Evolutionary conservation across 2,113 vertebrate species (phyloP), one percentile per base, ranked within the genome.

Genomic region (Galbula dea): DNA sequence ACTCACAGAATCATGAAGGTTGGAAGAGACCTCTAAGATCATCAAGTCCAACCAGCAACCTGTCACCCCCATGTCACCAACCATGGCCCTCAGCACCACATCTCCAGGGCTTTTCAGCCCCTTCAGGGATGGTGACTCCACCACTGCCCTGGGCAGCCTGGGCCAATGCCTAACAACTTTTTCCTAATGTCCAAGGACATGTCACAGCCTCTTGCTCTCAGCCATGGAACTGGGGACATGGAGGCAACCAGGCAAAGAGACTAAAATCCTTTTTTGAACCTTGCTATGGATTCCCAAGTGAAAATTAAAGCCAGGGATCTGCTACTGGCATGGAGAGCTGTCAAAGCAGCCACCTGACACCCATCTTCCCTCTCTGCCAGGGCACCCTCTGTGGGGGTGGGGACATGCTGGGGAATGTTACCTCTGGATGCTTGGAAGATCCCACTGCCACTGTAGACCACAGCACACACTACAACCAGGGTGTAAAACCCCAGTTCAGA

Each of bases 401-500:
- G 16, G 32, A 19, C 6, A 43, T 0, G 37, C 4, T 2, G 29
- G 36, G 36, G 29, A 49, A 4, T 2, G 2, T 96, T 98, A 99
- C 99, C 98, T 97, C 97, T 94, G 32, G 99, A 99, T 8, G 98
- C 98, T 72, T 99, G 98, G 8, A 98, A 98, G 95, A 99, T 98
- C 86, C 98, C 99, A n/a, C 97, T 98, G 79, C 98, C 92, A 1
- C 99, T 98, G 95, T 99, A 99, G 65, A 98, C 94, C 96, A 99
- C 95, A 8, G 98, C 98, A 6, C 99, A 97, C 3, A 97, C 98
- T 81, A 99, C 96, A 26, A 98, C 96, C 1, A 98, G 96, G 32
- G 98, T 98, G 10, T 99, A 99, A 87, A 99, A 96, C 5, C 98
- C 99, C 92, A 99, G 96, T 94, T 99, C 99, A 9, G 98, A 98